Conservation (phyloP, 2,113 vertebrate species). For the Aegotheles bennettii region DNA sequence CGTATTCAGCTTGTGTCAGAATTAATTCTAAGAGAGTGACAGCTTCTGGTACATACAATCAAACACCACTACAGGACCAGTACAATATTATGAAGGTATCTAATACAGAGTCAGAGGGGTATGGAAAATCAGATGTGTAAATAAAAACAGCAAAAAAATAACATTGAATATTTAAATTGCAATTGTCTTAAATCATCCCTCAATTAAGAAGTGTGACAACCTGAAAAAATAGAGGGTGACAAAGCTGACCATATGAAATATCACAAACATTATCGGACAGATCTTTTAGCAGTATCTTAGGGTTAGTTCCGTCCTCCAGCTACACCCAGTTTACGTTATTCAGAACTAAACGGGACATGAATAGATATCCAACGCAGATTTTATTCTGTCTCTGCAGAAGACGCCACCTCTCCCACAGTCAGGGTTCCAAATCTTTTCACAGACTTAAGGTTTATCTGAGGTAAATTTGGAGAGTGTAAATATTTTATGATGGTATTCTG, state of each 20-base stretch:
- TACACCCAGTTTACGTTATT: background rate
- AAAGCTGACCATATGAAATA: background rate
- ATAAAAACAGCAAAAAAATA: background rate
- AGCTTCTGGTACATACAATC: background rate
- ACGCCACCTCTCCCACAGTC: background rate
- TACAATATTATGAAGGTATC: background rate
- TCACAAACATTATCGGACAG: background rate
- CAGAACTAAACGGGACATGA: background rate
- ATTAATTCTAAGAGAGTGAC: background rate
- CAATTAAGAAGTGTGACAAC: background rate
- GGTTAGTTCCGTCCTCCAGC: background rate
- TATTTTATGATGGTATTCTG: background rate
- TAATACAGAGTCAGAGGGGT: background rate
- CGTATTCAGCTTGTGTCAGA: background rate
- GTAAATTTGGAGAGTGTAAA: background rate
- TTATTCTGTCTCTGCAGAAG: background rate
- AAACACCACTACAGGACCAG: background rate
- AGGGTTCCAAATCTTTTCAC: background rate
- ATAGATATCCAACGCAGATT: background rate
- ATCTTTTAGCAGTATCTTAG: background rate
- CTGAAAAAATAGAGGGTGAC: background rate
- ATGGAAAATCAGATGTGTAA: background rate
- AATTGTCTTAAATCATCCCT: background rate
- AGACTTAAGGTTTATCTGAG: background rate
- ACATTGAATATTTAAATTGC: background rate